phyloP scores from a whole-genome alignment of 2,113 vertebrate genomes.

The Xenopus tropicalis region UCB_Xtro_10.0 CM004450.2:112434501-112435000 shows the following conservation, averaged over 20 bases:
- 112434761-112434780: constrained; percentile 46
- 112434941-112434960: constrained; percentile 45
- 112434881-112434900: constrained; percentile 42
- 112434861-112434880: constrained; percentile 38
- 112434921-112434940: constrained; percentile 39
- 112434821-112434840: constrained; percentile 46
- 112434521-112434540: constrained; percentile 34
- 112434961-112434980: constrained; percentile 43
- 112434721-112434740: constrained; percentile 8
- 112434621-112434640: constrained; percentile 45
- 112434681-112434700: constrained; percentile 30
- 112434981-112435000: constrained; percentile 40
- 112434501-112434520: constrained; percentile 34
- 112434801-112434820: constrained; percentile 45
- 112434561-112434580: constrained; percentile 42
- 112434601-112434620: constrained; percentile 45
- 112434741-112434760: constrained; percentile 44
- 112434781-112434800: constrained; percentile 45
- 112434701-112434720: constrained; percentile 45
- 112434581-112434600: constrained; percentile 37
- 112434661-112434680: constrained; percentile 38
- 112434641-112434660: constrained; percentile 46
- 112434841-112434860: constrained; percentile 40
- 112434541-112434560: constrained; percentile 21
- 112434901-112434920: constrained; percentile 42